Evolutionary conservation across 2,888 invertebrate species (phyloP).

Genomic region (Drosophila prostipennis): DNA sequence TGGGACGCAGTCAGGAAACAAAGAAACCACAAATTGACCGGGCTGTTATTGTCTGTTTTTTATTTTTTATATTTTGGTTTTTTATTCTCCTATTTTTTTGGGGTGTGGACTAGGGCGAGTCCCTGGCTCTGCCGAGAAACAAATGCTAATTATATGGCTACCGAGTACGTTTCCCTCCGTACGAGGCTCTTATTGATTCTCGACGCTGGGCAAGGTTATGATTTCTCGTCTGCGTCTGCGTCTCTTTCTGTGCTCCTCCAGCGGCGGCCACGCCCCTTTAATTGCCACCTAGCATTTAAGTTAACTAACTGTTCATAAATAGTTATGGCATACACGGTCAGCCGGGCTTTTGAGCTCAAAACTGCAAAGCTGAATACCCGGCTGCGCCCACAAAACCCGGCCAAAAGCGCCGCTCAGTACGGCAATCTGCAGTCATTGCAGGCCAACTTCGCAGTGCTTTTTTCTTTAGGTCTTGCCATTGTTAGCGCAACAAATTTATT

Average conservation of each 20-base stretch:
- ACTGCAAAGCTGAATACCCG: constrained; percentile 15
- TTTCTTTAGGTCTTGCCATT: constrained; percentile 60
- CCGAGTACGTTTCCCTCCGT: constrained; percentile 45
- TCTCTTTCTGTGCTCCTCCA: constrained; percentile 26
- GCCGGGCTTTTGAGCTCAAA: constrained; percentile 16
- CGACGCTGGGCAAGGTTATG: constrained; percentile 68
- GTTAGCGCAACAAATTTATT: constrained; percentile 74
- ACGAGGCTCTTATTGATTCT: constrained; percentile 61
- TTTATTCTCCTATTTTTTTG: constrained; percentile 55
- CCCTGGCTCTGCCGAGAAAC: constrained; percentile 50
- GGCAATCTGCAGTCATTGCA: constrained; percentile 43
- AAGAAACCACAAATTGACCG: constrained; percentile 61
- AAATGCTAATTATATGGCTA: constrained; percentile 78
- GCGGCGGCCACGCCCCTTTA: constrained; percentile 72
- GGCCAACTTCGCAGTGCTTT: constrained; percentile 33
- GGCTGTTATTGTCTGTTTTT: constrained; percentile 28
- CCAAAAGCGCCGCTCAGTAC: constrained; percentile 46
- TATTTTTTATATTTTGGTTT: constrained; percentile 9
- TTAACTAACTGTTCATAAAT: constrained; percentile 80
- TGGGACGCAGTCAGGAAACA: constrained; percentile 45
- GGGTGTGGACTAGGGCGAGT: constrained; percentile 77
- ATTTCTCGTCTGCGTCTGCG: constrained; percentile 27
- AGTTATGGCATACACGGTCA: constrained; percentile 80
- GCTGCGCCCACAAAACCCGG: constrained; percentile 77
- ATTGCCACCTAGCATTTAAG: constrained; percentile 80